Percentiles rank a stretch among this genome's conserved stretches.
Conservation (phyloP, 2,113 vertebrate genomes). For the Nanger granti region DNA sequence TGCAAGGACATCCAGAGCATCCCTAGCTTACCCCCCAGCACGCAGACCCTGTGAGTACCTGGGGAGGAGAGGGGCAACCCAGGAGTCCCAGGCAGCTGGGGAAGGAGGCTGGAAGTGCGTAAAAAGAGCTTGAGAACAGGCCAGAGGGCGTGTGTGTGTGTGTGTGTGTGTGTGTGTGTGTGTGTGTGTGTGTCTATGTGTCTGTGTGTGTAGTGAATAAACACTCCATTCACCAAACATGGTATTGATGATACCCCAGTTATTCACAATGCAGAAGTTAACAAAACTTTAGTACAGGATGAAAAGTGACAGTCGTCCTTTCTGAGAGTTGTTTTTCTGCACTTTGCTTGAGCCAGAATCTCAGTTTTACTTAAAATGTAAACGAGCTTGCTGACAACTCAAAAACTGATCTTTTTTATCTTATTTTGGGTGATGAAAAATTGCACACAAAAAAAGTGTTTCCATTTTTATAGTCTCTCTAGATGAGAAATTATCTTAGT, state of each 20-base stretch:
- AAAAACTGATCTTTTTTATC: background rate
- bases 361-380: background rate
- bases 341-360: background rate
- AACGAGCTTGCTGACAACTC: background rate
- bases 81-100: background rate
- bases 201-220: background rate
- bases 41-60: constrained; percentile 91
- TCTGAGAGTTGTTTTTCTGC: background rate
- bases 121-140: background rate
- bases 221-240: background rate
- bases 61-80: background rate
- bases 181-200: background rate
- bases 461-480: background rate
- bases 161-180: background rate
- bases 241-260: background rate
- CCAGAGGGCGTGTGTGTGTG: background rate
- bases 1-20: constrained; percentile 86
- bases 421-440: background rate
- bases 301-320: background rate
- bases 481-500: background rate
- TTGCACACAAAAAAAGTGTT: background rate
- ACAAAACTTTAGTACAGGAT: background rate
- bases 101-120: background rate
- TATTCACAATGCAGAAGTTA: background rate
- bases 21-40: constrained; percentile 86